Evolutionary conservation across 1,140 invertebrate genomes (phyloP).

Genomic region (Oncopodura yosiiana): DNA sequence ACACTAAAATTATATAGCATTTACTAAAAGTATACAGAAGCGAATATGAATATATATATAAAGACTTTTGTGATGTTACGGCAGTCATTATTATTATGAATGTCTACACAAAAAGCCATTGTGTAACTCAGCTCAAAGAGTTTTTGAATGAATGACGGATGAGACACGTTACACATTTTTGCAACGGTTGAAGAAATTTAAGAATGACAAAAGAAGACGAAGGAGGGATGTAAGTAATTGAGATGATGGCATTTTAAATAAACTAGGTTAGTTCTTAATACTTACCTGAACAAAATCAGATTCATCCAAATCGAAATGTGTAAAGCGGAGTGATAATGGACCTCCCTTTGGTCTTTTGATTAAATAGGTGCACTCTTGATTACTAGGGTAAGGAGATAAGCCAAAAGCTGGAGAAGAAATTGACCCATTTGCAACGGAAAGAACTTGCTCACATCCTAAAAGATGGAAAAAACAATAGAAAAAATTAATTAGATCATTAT

Average conservation of each 20-base stretch:
- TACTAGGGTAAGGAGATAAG: slow-evolving; percentile 73
- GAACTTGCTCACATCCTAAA: slow-evolving; percentile 34
- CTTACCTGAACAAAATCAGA: slow-evolving; percentile 71
- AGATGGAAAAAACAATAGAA: no score
- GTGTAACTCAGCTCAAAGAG: no score
- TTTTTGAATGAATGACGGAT: no score
- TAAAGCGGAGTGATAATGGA: slow-evolving; percentile 76
- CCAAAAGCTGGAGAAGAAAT: slow-evolving; percentile 78
- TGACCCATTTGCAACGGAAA: slow-evolving; percentile 43
- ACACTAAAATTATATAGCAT: no score
- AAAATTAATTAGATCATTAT: no score
- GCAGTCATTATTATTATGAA: no score
- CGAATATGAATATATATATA: no score
- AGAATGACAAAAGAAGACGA: neutral
- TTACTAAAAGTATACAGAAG: no score
- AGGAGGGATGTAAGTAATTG: neutral
- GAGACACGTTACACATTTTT: neutral
- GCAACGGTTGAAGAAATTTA: neutral
- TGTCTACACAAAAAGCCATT: no score
- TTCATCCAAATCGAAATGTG: slow-evolving; percentile 71
- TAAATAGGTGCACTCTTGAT: slow-evolving; percentile 80
- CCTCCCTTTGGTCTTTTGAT: slow-evolving; percentile 72
- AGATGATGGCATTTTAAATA: no score
- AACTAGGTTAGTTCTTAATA: no score
- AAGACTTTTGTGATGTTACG: no score